phyloP scores from a whole-genome alignment of 1,140 invertebrate species.

The Leptopilina clavipes region DNA sequence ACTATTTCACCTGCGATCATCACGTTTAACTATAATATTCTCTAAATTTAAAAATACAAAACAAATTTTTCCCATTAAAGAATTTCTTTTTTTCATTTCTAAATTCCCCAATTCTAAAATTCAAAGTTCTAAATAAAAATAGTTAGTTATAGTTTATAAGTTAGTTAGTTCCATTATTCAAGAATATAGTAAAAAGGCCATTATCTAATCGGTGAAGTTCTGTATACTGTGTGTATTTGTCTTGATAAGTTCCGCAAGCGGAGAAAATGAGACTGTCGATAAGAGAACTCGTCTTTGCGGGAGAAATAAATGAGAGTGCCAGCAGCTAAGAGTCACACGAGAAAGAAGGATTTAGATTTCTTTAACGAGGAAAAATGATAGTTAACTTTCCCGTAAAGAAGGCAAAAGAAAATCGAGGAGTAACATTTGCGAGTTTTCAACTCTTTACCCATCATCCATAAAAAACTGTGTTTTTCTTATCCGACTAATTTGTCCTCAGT shows the following conservation, averaged over 20 bases:
- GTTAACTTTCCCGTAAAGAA: slow-evolving; percentile 23
- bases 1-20: neutral
- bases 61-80: too few relatives aligned
- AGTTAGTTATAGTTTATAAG: too few relatives aligned
- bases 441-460: neutral
- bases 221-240: slow-evolving; percentile 55
- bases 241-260: slow-evolving; percentile 59
- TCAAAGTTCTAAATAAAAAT: too few relatives aligned
- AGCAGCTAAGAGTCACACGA: slow-evolving; percentile 14
- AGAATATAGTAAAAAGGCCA: too few relatives aligned
- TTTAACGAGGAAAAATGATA: slow-evolving; percentile 50
- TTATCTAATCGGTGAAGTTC: slow-evolving; percentile 42
- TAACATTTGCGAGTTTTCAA: neutral
- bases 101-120: too few relatives aligned
- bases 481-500: neutral
- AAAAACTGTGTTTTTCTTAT: neutral
- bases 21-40: too few relatives aligned
- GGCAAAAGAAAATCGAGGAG: slow-evolving; percentile 27
- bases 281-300: slow-evolving; percentile 1
- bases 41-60: too few relatives aligned
- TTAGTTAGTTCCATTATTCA: slow-evolving; percentile 60
- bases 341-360: slow-evolving; percentile 53
- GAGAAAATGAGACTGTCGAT: slow-evolving; percentile 60
- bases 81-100: too few relatives aligned
- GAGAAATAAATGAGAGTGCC: slow-evolving; percentile 17